phyloP scores from a whole-genome alignment of 2,113 vertebrate species.

The Suricata suricatta region DNA sequence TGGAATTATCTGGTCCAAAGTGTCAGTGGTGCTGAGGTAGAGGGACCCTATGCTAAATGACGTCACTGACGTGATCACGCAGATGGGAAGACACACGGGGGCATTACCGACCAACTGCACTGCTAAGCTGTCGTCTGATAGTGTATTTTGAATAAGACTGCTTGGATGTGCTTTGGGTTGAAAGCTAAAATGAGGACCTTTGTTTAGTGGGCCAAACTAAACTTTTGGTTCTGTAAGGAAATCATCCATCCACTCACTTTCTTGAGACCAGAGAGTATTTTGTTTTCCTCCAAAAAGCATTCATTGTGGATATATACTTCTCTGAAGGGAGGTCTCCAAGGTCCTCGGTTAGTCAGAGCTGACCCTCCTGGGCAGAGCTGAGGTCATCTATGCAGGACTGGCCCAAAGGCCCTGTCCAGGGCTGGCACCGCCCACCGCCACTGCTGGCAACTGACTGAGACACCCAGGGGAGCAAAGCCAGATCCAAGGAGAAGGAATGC shows the following conservation, averaged over 20 bases:
- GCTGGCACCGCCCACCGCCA: background rate
- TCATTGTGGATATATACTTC: background rate
- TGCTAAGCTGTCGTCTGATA: too few species aligned
- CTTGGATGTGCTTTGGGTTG: background rate
- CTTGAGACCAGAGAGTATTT: background rate
- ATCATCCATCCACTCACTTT: background rate
- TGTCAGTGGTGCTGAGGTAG: background rate
- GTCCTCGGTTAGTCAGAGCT: rapidly evolving
- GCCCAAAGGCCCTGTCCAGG: background rate
- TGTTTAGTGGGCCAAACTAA: background rate
- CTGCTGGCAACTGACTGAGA: background rate
- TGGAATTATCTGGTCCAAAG: background rate
- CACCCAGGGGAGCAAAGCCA: background rate
- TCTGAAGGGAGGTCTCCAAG: background rate
- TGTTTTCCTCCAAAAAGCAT: background rate
- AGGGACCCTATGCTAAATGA: background rate
- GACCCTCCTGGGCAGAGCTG: background rate
- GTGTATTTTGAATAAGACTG: background rate
- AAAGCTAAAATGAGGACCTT: background rate
- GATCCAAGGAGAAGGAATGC: background rate
- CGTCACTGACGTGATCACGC: background rate
- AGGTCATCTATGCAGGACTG: background rate
- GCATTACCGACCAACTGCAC: background rate
- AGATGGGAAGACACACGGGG: background rate
- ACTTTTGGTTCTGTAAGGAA: background rate